Base-by-base conservation (phyloP, 92 coral and sea anemone genomes). In the Palythoa grandiflora region DNA sequence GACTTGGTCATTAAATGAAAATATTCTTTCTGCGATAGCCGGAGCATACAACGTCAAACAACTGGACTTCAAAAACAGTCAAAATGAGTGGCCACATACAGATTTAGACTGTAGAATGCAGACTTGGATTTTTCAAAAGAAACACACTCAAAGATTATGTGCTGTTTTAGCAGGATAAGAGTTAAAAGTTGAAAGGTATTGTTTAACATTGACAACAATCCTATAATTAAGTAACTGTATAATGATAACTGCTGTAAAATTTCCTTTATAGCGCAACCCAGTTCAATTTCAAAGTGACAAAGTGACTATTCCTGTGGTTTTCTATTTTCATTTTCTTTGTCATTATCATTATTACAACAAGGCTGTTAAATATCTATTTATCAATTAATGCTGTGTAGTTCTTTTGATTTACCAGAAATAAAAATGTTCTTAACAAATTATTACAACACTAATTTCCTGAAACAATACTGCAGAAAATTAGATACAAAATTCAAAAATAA, bases 161-260 rank as follows among this genome's bases (percentile, higher is more conserved):
- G 28, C 28, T 28, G 28, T 28, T 28, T 28, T 28, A 28, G 28
- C 28, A 28, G 28, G 28, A 28, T 28, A 28, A 28, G 28, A 28
- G 28, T 36, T 9, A 44, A 57, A 57, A 57, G 11, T 65, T 65
- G 6, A 65, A 2, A 20, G 36, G 36, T 35, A 9, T 65, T 6
- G 9, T 17, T 20, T 75, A 16, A 19, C 9, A 3, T 3, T 13
- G 15, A 77, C 40, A 54, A 28, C 2, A 35, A 13, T 20, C 0
- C 55, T 9, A 76, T 1, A 15, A 51, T 20, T n/a, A 19, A 44
- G 60, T 75, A 11, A 9, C 2, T 7, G 17, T 13, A 38, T n/a
- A n/a, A n/a, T 16, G 73, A 38, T 17, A 15, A 15, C 75, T 81
- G 75, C 75, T 66, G 86, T 81, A 68, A 81, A 52, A 51, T 52